Evolutionary conservation across 1,140 invertebrate species (phyloP), one percentile per base, ranked within the genome.

Genomic region (Fopius arisanus): DNA sequence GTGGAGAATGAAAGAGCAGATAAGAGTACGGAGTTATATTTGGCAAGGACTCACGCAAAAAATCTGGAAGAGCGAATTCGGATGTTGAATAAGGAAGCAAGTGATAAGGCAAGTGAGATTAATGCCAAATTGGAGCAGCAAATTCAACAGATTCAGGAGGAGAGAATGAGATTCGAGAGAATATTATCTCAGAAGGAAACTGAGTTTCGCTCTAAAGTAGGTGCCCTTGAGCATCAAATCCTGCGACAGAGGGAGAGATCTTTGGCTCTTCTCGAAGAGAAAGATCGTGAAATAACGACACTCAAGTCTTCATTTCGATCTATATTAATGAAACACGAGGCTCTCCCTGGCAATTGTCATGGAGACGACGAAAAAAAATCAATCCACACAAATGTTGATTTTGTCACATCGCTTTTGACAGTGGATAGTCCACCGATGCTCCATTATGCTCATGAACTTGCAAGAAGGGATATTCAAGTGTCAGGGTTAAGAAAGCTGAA

Each of bases 401-500:
- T 87, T 43, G 79, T 87, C 1, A 81, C 81, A 9, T 83, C 81
- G 65, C 78, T 87, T 43, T 31, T 87, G 31, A 79, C 82, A 1
- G 78, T 75, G 19, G 86, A 88, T 77, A 91, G 89, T 78, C 91
- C 92, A 10, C 93, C 93, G 74, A 92, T 96, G 88, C 81, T 96
- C 19, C 94, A 96, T 88, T 96, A 96, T 83, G 93, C 92, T 59
- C 94, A 96, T 83, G 95, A 96, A 85, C 83, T 95, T 70, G 93
- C 95, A 0, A 86, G 95, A 6, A 93, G 92, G 81, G 94, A 96
- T 77, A 92, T 96, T 9, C 94, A 96, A 81, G 91, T 96, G 43
- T 90, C 92, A 0, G 89, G 90, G 43, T 87, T 96, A 6, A 88
- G 94, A 70, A 93, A 92, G 80, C 90, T 93, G 66, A 94, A 94